A percentile compares a stretch with the other conserved stretches of the same genome.
Evolutionary conservation across 2,113 vertebrate genomes (phyloP).

Genomic region (Panurus biarmicus): DNA sequence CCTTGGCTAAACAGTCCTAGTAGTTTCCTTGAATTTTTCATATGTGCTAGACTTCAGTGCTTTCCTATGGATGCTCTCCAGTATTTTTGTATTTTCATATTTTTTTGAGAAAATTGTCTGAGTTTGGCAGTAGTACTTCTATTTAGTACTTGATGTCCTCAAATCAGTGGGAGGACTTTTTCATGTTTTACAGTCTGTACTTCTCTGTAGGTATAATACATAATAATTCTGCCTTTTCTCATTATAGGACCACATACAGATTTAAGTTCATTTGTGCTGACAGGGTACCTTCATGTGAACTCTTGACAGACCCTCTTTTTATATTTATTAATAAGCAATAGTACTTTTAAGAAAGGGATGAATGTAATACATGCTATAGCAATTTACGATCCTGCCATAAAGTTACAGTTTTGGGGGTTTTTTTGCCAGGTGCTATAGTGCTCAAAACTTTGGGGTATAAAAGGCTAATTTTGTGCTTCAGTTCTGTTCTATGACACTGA

Average conservation of each 20-base stretch:
- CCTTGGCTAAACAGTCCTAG: neutral
- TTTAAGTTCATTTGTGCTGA: neutral
- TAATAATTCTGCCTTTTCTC: neutral
- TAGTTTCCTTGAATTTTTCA: neutral
- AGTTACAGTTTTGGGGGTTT: neutral
- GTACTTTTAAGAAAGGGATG: neutral
- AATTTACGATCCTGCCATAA: neutral
- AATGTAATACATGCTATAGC: neutral
- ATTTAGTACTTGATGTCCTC: neutral
- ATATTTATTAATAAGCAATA: neutral
- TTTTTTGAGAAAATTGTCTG: neutral
- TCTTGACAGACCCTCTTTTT: neutral
- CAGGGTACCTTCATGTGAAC: neutral
- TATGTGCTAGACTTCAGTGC: neutral
- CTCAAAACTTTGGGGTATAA: neutral
- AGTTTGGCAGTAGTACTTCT: neutral
- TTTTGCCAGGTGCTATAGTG: neutral
- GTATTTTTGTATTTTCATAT: neutral
- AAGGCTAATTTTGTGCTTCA: neutral
- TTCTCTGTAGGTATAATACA: neutral
- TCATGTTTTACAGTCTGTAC: neutral
- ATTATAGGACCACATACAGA: neutral
- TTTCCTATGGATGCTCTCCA: neutral
- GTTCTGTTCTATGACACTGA: neutral
- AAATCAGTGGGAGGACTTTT: neutral